These are phyloP conservation scores for Drosophila hydei DNA, from an alignment of 1,140 invertebrate species.

Conservation along the genomic window DNA sequence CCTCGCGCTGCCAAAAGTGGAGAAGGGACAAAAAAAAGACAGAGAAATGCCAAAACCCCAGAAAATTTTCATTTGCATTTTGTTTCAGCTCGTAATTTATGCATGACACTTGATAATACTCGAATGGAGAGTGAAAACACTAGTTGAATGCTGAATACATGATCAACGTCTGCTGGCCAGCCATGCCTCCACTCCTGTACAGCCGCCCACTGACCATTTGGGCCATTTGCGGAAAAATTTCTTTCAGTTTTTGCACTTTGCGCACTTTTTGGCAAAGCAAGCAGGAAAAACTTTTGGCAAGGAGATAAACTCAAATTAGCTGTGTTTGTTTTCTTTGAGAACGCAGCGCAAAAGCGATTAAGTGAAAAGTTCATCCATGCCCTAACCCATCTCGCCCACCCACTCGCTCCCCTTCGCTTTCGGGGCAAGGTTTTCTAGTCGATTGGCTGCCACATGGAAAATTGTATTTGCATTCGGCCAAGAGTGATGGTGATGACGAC, in stretches of 20 bases:
- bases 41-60: not conserved
- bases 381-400: too few species aligned
- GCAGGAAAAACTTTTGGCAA: slow-evolving; percentile 41
- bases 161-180: slow-evolving; percentile 20
- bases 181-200: not conserved
- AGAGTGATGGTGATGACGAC: not conserved
- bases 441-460: slow-evolving; percentile 74
- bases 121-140: slow-evolving; percentile 25
- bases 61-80: slow-evolving; percentile 25
- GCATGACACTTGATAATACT: slow-evolving; percentile 43
- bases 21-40: not conserved
- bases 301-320: slow-evolving; percentile 78
- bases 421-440: slow-evolving; percentile 61
- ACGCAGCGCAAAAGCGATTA: slow-evolving; percentile 77
- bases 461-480: slow-evolving; percentile 70
- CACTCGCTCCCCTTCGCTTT: not conserved
- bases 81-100: slow-evolving; percentile 34
- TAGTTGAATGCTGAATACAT: slow-evolving; percentile 45
- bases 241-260: slow-evolving; percentile 36
- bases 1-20: not conserved
- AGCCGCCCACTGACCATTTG: not conserved
- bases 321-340: slow-evolving; percentile 76
- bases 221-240: not conserved
- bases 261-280: slow-evolving; percentile 35
- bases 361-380: slow-evolving; percentile 64